These are phyloP conservation scores for Pasiphila rectangulata DNA, from an alignment of 2,888 invertebrate species.

Conservation along the genomic window DNA sequence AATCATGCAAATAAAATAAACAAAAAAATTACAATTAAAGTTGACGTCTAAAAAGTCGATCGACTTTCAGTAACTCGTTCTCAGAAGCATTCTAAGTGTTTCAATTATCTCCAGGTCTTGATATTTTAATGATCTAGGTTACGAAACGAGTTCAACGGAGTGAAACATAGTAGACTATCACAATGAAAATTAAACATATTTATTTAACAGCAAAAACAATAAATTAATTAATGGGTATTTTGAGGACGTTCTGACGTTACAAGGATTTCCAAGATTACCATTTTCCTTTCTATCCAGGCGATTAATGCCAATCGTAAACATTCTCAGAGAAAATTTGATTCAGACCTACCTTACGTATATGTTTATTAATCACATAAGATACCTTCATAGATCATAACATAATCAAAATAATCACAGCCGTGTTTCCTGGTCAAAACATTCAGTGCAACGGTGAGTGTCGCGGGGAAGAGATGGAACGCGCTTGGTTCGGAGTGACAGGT, in stretches of 20 bases:
- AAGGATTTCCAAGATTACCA: not conserved
- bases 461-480: constrained; percentile 29
- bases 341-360: not conserved
- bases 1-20: constrained; percentile 47
- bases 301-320: not conserved
- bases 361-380: not conserved
- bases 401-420: constrained; percentile 33
- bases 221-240: not conserved
- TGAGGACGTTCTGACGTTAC: not conserved
- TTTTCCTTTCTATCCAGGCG: not conserved
- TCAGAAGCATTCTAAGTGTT: not conserved
- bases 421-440: constrained; percentile 31
- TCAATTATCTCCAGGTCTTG: too few species aligned
- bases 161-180: too few species aligned
- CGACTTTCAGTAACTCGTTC: not conserved
- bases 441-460: constrained; percentile 22
- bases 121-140: too few species aligned
- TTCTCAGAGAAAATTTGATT: not conserved
- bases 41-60: not conserved
- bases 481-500: constrained; percentile 45
- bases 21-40: constrained; percentile 22
- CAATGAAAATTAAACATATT: too few species aligned
- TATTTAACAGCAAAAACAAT: too few species aligned
- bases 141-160: not conserved
- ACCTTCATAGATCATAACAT: constrained; percentile 10